These are phyloP conservation scores for Mesorhabditis belari DNA, from an alignment of 2,888 invertebrate species.

Conservation along the genomic window DNA sequence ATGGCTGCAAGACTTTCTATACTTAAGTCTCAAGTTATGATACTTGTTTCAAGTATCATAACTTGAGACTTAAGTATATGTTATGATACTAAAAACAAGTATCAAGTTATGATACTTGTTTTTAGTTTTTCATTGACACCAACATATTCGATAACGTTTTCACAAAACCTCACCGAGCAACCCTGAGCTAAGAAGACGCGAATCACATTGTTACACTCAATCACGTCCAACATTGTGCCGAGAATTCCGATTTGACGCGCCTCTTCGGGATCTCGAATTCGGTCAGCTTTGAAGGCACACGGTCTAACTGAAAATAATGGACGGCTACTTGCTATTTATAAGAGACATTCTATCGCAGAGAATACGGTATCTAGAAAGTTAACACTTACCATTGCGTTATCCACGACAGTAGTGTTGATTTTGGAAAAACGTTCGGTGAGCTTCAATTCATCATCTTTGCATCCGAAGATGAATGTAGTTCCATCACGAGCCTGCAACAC, in stretches of 20 bases:
- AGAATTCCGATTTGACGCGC: not conserved
- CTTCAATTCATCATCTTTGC: slow-evolving; percentile 27
- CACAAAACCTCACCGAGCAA: not conserved
- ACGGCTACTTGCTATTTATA: not conserved
- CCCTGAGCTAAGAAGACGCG: not conserved
- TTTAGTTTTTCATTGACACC: too few relatives aligned
- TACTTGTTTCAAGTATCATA: too few relatives aligned
- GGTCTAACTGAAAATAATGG: not conserved
- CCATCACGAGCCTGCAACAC: slow-evolving; percentile 22
- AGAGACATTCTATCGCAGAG: not conserved
- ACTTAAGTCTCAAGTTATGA: too few relatives aligned
- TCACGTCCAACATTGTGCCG: not conserved
- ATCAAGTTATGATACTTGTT: too few relatives aligned
- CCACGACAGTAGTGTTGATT: slow-evolving; percentile 30
- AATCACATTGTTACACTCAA: not conserved
- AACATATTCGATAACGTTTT: too few relatives aligned
- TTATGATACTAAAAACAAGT: too few relatives aligned
- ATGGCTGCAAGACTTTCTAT: too few relatives aligned
- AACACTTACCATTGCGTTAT: slow-evolving; percentile 1
- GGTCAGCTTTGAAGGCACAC: too few relatives aligned
- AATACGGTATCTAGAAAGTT: too few relatives aligned
- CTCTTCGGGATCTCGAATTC: not conserved
- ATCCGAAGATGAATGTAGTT: slow-evolving; percentile 38
- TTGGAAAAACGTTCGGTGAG: slow-evolving; percentile 9
- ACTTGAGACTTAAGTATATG: too few relatives aligned